Evolutionary conservation across 2,888 invertebrate genomes (phyloP).

Genomic region (Drosophila fungiperda): DNA sequence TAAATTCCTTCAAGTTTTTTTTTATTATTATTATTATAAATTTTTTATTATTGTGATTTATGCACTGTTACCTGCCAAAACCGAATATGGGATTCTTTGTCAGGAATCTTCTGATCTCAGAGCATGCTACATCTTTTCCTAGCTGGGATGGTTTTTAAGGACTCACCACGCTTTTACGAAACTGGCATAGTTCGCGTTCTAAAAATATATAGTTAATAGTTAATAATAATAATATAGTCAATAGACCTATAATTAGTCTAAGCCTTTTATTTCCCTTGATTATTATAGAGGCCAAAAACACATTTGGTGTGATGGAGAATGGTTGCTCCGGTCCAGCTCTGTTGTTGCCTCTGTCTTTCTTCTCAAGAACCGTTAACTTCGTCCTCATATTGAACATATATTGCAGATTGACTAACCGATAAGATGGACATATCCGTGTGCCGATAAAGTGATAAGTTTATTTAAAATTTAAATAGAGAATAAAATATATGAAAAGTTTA

Average conservation of each 20-base stretch:
- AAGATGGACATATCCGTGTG: neutral
- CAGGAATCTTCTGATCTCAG: neutral
- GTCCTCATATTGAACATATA: too few relatives aligned
- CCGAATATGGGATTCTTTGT: neutral
- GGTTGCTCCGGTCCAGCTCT: neutral
- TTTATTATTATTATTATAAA: neutral
- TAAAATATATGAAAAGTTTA: neutral
- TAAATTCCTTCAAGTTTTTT: neutral
- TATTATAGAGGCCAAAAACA: neutral
- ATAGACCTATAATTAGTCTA: neutral
- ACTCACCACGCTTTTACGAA: neutral
- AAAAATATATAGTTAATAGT: neutral
- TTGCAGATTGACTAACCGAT: neutral
- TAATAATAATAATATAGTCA: too few relatives aligned
- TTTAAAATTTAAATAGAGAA: neutral
- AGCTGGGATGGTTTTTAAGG: neutral
- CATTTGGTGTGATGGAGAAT: too few relatives aligned
- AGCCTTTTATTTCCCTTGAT: neutral
- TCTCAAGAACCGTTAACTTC: too few relatives aligned
- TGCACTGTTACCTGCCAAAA: neutral
- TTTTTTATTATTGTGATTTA: neutral
- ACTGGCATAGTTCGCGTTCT: neutral
- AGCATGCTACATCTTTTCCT: neutral
- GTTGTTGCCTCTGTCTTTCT: neutral
- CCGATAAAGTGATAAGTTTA: neutral